phyloP scores from a whole-genome alignment of 2,113 vertebrate species.

The Psittacus erithacus region DNA sequence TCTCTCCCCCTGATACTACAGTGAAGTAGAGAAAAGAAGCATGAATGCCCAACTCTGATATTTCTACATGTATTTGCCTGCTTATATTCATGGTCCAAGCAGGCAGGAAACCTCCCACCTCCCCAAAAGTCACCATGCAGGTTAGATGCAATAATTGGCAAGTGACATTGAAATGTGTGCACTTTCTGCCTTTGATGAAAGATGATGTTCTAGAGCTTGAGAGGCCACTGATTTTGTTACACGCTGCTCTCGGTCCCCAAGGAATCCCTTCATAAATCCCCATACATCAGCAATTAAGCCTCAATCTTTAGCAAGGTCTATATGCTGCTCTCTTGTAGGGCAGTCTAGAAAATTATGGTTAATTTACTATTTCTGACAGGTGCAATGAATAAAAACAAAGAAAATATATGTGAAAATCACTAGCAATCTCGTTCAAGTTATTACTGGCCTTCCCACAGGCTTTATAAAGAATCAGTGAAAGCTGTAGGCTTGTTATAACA shows the following conservation, averaged over 20 bases:
- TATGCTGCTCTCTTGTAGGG: neutral
- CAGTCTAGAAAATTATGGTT: neutral
- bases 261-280: neutral
- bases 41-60: neutral
- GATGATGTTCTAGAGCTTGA: neutral
- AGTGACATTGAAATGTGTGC: neutral
- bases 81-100: neutral
- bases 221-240: neutral
- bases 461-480: neutral
- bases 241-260: accelerated
- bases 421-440: neutral
- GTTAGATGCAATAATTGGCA: neutral
- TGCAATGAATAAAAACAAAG: neutral
- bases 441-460: neutral
- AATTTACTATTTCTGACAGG: neutral
- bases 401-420: neutral
- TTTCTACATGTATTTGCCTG: neutral
- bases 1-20: neutral
- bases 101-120: neutral
- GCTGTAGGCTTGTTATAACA: neutral
- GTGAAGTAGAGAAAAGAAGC: neutral
- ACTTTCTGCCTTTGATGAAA: neutral
- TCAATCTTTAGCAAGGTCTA: neutral
- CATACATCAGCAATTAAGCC: neutral
- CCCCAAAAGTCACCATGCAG: neutral